A percentile compares a stretch with the other conserved stretches of the same genome.
phyloP scores from a whole-genome alignment of 2,797 vertebrate species.

The Microhierax caerulescens region DNA sequence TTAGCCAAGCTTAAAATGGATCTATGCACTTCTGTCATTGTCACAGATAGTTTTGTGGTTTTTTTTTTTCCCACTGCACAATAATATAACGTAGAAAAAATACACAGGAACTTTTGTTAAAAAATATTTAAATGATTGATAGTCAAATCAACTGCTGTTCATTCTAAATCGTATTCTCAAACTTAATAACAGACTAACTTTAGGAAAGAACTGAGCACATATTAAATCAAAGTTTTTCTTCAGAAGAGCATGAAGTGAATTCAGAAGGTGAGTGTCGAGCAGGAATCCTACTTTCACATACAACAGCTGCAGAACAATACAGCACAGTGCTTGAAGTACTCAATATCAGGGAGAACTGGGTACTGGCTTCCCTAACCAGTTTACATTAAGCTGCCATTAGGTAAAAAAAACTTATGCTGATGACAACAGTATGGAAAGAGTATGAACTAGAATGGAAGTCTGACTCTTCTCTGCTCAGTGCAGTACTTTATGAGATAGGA shows the following conservation, averaged over 20 bases:
- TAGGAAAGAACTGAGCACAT: not conserved
- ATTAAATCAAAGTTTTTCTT: not conserved
- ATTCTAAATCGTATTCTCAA: not conserved
- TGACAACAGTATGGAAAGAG: not conserved
- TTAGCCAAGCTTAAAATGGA: not conserved
- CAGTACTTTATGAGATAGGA: not conserved
- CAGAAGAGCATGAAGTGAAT: not conserved
- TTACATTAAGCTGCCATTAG: not conserved
- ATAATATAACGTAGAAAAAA: conserved; percentile 8
- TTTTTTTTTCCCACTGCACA: not conserved
- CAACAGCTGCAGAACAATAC: not conserved
- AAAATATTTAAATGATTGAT: not conserved
- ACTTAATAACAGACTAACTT: not conserved
- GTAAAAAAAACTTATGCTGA: not conserved
- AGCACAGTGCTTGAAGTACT: not conserved
- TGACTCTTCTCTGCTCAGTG: not conserved
- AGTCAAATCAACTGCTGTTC: not conserved
- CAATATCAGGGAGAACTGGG: not conserved
- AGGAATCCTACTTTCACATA: not conserved
- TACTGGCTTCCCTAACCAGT: not conserved
- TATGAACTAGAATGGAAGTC: not conserved
- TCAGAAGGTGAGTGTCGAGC: not conserved
- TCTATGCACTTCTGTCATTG: not conserved
- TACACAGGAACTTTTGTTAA: not conserved
- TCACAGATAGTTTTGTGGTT: not conserved